These are phyloP conservation scores for Actias luna DNA, from an alignment of 2,888 invertebrate genomes.

Conservation along the genomic window DNA sequence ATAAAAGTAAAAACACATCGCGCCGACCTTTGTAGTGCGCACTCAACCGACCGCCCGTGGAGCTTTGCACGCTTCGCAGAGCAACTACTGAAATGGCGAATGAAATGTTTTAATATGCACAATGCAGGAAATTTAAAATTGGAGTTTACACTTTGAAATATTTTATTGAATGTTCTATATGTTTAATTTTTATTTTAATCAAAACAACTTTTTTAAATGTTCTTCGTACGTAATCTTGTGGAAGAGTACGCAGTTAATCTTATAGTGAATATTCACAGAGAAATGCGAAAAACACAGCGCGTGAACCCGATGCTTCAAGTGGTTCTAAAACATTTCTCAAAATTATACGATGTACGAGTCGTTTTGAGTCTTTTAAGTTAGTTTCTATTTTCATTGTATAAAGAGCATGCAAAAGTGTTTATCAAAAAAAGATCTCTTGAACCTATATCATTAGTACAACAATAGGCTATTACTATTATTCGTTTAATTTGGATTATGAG, in stretches of 20 bases:
- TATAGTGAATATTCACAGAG: neutral
- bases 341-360: neutral
- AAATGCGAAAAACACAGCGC: no score
- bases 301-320: no score
- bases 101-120: slow-evolving; percentile 60
- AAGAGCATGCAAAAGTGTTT: no score
- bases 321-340: neutral
- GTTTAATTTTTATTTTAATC: slow-evolving; percentile 13
- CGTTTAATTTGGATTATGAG: slow-evolving; percentile 43
- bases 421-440: neutral
- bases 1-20: slow-evolving; percentile 64
- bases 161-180: slow-evolving; percentile 35
- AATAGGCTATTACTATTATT: slow-evolving; percentile 26
- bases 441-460: slow-evolving; percentile 8
- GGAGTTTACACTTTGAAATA: slow-evolving; percentile 43
- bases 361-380: neutral
- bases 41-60: slow-evolving; percentile 63
- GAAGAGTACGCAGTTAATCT: no score
- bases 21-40: slow-evolving; percentile 63
- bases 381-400: neutral
- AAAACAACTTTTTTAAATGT: slow-evolving; percentile 3
- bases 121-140: slow-evolving; percentile 49
- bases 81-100: slow-evolving; percentile 62
- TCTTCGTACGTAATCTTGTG: no score
- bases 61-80: slow-evolving; percentile 56